Base-by-base conservation (phyloP, 2,888 invertebrate genomes). In the Oligia fasciuncula region DNA sequence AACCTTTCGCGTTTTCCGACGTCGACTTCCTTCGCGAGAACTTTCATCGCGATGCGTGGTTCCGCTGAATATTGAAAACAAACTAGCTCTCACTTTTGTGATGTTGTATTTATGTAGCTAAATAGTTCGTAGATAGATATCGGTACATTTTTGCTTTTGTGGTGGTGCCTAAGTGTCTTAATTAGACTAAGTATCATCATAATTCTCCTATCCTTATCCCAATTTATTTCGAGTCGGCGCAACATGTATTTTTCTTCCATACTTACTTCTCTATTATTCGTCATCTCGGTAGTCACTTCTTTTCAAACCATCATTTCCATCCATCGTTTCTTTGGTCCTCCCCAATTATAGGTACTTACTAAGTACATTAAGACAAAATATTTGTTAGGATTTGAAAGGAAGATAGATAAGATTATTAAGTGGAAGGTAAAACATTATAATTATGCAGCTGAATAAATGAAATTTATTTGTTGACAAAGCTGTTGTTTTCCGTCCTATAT, bases 41-140 rank as follows among this genome's bases (percentile, higher is more conserved):
- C 79, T 75, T 81, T 85, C 73, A 65, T 76, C 49, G 67, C 78
- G 74, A 73, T 67, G 70, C 75, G 82, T 85, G 62, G 60, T 81
- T n/a, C n/a, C n/a, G n/a, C 67, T 13, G 79, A 73, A 70, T 73
- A 78, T 85, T 66, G 74, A 67, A 60, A 74, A 73, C 19, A 65
- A 68, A 79, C 54, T n/a, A 43, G 65, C 75, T 66, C 63, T 67
- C 69, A 65, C 51, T 73, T 78, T 60, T 67, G 68, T 68, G 35
- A 46, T 67, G 19, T 40, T 71, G 5, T 72, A 43, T 70, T 23
- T 67, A 74, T 43, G 57, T 4, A n/a, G 57, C n/a, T 60, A 60
- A n/a, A n/a, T 9, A 57, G 9, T 57, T 23, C 23, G 49, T 14
- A 14, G 49, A 49, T 4, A 14, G 14, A 46, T 14, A 17, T 54